Evolutionary conservation across 2,888 invertebrate species (phyloP).

Genomic region (Cataglyphis altisquamis): DNA sequence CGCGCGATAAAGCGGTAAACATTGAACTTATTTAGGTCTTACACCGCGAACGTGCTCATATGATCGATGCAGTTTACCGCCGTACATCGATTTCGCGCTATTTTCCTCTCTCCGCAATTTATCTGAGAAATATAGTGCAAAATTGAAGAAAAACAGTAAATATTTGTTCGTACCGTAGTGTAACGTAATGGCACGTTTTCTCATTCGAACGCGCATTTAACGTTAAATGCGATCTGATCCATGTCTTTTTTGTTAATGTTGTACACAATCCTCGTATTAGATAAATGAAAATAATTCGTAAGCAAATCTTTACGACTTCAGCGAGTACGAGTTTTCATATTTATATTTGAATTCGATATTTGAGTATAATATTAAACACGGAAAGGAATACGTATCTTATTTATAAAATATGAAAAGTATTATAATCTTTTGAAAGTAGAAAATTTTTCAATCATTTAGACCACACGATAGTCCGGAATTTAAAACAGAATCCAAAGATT

Average conservation of each 20-base stretch:
- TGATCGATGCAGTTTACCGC: constrained; percentile 36
- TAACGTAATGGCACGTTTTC: constrained; percentile 34
- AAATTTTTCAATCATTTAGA: no score
- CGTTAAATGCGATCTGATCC: constrained; percentile 34
- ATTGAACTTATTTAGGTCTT: constrained; percentile 32
- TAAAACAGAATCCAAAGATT: not conserved
- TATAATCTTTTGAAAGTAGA: not conserved
- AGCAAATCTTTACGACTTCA: not conserved
- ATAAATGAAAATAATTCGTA: not conserved
- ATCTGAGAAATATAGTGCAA: constrained; percentile 35
- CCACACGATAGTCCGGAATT: not conserved
- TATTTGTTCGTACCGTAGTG: constrained; percentile 34
- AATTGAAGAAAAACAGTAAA: constrained; percentile 52
- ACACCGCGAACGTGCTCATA: constrained; percentile 22
- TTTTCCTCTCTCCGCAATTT: constrained; percentile 26
- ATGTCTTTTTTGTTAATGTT: not conserved
- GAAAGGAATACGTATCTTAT: not conserved
- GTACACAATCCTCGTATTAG: not conserved
- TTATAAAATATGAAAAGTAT: not conserved
- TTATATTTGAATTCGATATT: not conserved
- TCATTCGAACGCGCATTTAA: constrained; percentile 24
- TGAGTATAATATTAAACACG: not conserved
- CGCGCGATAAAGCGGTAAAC: constrained; percentile 31
- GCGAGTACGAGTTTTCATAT: not conserved
- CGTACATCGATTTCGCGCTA: constrained; percentile 34